Evolutionary conservation across 92 coral and sea anemone species (phyloP).

Genomic region (Blastomussa wellsi): DNA sequence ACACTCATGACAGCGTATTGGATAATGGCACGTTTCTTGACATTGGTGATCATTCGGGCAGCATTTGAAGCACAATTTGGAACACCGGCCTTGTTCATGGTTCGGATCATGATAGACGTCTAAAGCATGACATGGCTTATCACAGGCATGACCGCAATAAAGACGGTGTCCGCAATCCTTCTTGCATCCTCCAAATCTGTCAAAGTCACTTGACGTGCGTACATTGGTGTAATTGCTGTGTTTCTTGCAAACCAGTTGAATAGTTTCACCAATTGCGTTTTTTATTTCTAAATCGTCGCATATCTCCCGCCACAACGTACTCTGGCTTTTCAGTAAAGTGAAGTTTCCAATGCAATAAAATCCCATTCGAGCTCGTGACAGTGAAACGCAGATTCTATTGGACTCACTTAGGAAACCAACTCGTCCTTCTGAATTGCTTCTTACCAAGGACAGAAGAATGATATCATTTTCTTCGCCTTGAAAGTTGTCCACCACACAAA

Average conservation of each 20-base stretch:
- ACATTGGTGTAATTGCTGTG: constrained; percentile 4
- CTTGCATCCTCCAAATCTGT: constrained; percentile 12
- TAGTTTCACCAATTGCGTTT: constrained; percentile 1
- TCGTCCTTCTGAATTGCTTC: constrained; percentile 63
- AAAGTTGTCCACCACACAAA: constrained; percentile 69
- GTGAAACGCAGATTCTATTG: constrained; percentile 82
- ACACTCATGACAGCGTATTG: neutral
- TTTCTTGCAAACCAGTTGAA: constrained; percentile 28
- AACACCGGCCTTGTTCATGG: constrained; percentile 20
- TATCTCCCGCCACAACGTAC: constrained; percentile 64
- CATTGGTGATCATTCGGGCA: constrained; percentile 38
- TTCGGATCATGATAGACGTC: constrained; percentile 31
- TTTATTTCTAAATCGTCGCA: constrained; percentile 48
- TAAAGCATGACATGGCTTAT: constrained; percentile 1
- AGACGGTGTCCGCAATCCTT: constrained; percentile 24
- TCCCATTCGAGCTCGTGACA: constrained; percentile 79
- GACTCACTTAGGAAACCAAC: constrained; percentile 75
- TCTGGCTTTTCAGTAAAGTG: constrained; percentile 45
- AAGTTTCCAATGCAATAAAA: constrained; percentile 75
- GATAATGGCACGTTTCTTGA: neutral
- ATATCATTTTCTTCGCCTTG: constrained; percentile 87
- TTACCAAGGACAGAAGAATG: constrained; percentile 69
- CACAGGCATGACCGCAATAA: constrained; percentile 33
- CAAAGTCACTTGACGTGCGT: neutral
- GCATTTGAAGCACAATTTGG: constrained; percentile 31